Percentiles rank a stretch among this genome's conserved stretches.
phyloP scores from a whole-genome alignment of 1,140 invertebrate genomes.

The Anthonomus grandis region DNA sequence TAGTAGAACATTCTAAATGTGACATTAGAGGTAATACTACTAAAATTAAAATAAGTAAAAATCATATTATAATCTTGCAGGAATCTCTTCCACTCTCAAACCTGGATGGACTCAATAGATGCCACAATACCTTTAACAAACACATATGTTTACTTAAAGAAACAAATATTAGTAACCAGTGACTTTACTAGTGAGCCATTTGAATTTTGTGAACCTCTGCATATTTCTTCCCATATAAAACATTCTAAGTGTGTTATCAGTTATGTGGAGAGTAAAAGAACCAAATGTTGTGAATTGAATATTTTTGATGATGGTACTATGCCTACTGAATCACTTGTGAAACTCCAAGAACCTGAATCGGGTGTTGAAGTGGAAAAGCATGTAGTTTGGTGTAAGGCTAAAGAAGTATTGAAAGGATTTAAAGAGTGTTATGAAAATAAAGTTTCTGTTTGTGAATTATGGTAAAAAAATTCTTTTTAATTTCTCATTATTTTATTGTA shows the following conservation, averaged over 20 bases:
- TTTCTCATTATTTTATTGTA: no score
- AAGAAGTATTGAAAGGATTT: slow-evolving; percentile 31
- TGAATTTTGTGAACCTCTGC: slow-evolving; percentile 22
- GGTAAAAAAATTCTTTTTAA: no score
- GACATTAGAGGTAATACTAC: no score
- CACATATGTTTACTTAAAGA: slow-evolving; percentile 33
- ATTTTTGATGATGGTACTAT: slow-evolving; percentile 28
- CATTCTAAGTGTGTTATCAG: slow-evolving; percentile 27
- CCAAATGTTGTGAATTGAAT: slow-evolving; percentile 30
- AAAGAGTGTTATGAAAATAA: slow-evolving; percentile 39
- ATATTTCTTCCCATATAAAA: slow-evolving; percentile 22
- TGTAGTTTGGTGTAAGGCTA: slow-evolving; percentile 30
- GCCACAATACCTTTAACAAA: slow-evolving; percentile 29
- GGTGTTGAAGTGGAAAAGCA: neutral
- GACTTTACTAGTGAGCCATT: slow-evolving; percentile 16
- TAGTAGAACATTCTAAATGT: slow-evolving; percentile 13
- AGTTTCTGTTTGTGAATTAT: slow-evolving; percentile 33
- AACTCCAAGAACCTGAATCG: neutral
- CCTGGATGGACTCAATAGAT: slow-evolving; percentile 30
- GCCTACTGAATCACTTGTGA: no score
- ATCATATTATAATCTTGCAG: no score
- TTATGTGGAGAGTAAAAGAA: slow-evolving; percentile 12
- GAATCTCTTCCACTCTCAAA: slow-evolving; percentile 30
- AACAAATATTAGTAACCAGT: neutral
- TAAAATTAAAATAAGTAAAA: no score